These are phyloP conservation scores for Psittacus erithacus DNA, from an alignment of 2,113 vertebrate genomes.

Conservation along the genomic window DNA sequence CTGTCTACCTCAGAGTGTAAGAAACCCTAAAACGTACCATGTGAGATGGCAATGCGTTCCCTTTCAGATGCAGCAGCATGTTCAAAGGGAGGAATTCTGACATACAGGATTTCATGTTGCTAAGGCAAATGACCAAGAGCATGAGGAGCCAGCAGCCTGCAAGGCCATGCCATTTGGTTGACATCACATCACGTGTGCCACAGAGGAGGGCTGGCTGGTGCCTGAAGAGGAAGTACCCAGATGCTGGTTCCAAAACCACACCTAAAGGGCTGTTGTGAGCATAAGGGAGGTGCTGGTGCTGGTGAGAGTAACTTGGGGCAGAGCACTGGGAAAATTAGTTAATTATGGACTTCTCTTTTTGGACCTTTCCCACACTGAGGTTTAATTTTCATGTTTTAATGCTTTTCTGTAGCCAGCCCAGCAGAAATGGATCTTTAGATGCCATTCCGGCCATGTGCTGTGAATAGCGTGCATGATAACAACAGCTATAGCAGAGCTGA, in stretches of 20 bases:
- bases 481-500: background rate
- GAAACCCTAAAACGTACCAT: accelerated
- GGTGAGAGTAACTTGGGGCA: background rate
- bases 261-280: accelerated
- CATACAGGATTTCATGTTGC: accelerated
- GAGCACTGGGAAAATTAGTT: background rate
- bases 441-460: background rate
- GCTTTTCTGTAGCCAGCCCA: background rate
- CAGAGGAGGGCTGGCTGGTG: background rate
- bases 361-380: background rate
- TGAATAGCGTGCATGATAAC: too few species aligned
- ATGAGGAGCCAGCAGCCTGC: background rate
- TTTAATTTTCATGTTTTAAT: background rate
- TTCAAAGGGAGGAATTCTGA: background rate
- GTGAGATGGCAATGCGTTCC: accelerated
- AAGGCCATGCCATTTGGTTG: accelerated
- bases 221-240: too few species aligned
- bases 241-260: background rate
- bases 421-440: background rate
- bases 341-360: accelerated
- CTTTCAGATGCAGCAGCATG: accelerated
- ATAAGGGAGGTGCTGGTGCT: background rate
- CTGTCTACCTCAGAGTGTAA: background rate
- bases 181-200: accelerated
- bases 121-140: background rate